A percentile compares a stretch with the other conserved stretches of the same genome.
Evolutionary conservation across 2,888 invertebrate species (phyloP).

Genomic region (Trichogramma dendrolimi): DNA sequence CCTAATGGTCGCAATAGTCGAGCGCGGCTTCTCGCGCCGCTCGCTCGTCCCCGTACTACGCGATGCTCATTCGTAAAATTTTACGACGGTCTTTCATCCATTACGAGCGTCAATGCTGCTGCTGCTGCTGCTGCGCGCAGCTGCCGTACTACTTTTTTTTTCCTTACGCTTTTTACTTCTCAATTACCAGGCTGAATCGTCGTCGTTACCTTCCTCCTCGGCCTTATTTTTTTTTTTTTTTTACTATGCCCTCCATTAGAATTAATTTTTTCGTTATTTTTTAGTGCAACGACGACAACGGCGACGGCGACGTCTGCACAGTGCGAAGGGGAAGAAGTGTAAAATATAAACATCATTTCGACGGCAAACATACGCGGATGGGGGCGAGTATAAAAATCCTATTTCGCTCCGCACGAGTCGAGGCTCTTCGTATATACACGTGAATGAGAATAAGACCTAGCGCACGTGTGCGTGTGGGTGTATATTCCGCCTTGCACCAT

Average conservation of each 20-base stretch:
- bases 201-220: no score
- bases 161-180: no score
- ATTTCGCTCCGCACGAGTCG: no score
- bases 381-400: no score
- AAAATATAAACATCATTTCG: no score
- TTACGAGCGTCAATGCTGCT: conserved; percentile 26
- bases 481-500: neutral
- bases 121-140: no score
- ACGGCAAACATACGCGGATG: no score
- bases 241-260: neutral
- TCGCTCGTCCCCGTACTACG: conserved; percentile 34
- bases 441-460: conserved; percentile 17
- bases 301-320: no score
- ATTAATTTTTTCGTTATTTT: neutral
- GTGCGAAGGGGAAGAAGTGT: no score
- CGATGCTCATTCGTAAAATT: conserved; percentile 49
- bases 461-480: neutral
- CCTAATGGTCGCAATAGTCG: neutral
- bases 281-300: neutral
- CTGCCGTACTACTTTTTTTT: no score
- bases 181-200: no score
- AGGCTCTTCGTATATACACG: conserved; percentile 12
- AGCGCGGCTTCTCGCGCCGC: conserved; percentile 26
- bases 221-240: neutral
- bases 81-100: conserved; percentile 42